Base-by-base conservation (phyloP, 1,140 invertebrate genomes). In the Drosophila pandora region DNA sequence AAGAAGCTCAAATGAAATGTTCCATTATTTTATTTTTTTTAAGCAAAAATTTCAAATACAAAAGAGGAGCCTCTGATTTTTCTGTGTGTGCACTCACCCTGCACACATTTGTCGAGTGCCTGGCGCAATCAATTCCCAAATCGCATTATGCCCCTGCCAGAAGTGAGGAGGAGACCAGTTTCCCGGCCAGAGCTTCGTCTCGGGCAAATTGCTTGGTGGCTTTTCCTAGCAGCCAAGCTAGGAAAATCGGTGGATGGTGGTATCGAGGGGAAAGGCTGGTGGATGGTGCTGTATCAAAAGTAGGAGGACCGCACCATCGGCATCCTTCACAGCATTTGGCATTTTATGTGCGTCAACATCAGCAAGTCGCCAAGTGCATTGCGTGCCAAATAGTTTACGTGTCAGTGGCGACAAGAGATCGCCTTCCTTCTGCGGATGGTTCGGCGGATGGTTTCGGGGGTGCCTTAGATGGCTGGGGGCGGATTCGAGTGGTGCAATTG, bases 301-400 rank as follows among this genome's bases (percentile, higher is more conserved):
- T 25, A 53, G 64, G 48, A 30, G 63, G 30, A 25, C 28, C 21
- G 7, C 37, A 2, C 9, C 34, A 34, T 68, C 58, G 60, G 65
- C 76, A 50, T 54, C 60, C 55, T 47, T 76, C 45, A 62, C 50
- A 56, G 60, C 71, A 87, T 63, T 87, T 75, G 74, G 62, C 82
- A 87, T 85, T 85, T 85, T 85, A 85, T 85, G 82, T 88, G 82
- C 78, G 75, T 87, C 82, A 88, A 87, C 69, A 78, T 75, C 81
- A 80, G 71, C 81, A 84, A 85, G 81, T 80, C 76, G 79, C 73
- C 81, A 72, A 75, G 79, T 78, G 82, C 82, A 87, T 82, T 87
- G 82, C 83, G 83, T 87, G 82, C 70, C 82, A 87, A 87, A 87
- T 87, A 81, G 78, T 87, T 87, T 87, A 87, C 82, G 82, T 87